Base-by-base conservation (phyloP, 2,888 invertebrate genomes). In the Microplitis deprimator region DNA sequence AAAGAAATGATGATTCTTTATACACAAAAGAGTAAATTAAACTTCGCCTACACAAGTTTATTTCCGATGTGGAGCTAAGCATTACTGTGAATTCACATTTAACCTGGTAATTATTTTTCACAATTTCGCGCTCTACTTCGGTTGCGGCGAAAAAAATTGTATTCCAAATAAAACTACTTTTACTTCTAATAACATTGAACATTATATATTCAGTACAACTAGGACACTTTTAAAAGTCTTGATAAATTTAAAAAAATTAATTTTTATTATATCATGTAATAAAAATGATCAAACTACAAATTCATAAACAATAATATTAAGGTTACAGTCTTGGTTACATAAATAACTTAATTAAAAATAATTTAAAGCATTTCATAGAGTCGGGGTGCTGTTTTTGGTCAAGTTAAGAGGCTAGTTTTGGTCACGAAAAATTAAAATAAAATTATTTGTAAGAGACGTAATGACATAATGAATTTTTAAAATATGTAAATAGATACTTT, bases 21-120 rank as follows among this genome's bases (percentile, higher is more conserved):
- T n/a, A 59, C 62, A 8, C 6, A 17, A 8, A 17, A 62, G n/a
- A 62, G 62, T 7, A 6, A 20, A 83, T 83, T 82, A 82, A 80
- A 80, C 75, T 67, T 79, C 83, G 79, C 82, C 80, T 79, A 79
- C 80, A 41, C 69, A 38, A 68, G 75, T 73, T 81, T 77, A 77
- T 77, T 78, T 77, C 68, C 73, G 72, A 62, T 70, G 77, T 78
- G 71, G 75, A 78, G 1, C 16, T 16, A 17, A 16, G 10, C 8
- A 17, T 62, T 16, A 5, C 62, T n/a, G 6, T 16, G 20, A 62
- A 62, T 62, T 16, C 20, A 17, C n/a, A 16, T 17, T 20, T 6
- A 7, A 17, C 10, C 62, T 62, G n/a, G 16, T 13, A 13, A 50
- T 50, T 13, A 13, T 50, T 50, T 50, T 50, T 50, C 13, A 13